Base-by-base conservation (phyloP, 1,140 invertebrate genomes). In the Hirudo medicinalis region DNA sequence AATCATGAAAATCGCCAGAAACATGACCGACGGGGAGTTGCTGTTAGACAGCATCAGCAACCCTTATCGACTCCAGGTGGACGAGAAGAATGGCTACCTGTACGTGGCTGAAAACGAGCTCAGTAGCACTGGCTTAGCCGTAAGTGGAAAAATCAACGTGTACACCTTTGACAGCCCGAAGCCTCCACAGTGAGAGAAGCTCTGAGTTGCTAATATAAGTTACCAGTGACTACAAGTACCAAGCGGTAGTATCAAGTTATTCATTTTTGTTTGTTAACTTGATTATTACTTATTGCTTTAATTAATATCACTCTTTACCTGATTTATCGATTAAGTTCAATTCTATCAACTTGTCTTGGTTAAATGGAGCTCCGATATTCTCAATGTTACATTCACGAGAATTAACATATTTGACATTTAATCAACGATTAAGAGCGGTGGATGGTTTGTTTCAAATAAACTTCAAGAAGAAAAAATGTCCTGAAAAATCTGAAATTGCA, bases 101-200 rank as follows among this genome's bases (percentile, higher is more conserved):
- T 63, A 63, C 57, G 57, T 63, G 13, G 57, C 57, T 15, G 57
- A 63, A 25, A 63, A 63, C 29, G 29, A 22, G 57, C 29, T 63
- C 4, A 15, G 29, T 22, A 32, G 22, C 29, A 19, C 57, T n/a
- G 22, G 22, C 4, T 63, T 25, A 25, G 57, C 57, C 11, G 19
- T 63, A 0, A 25, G 22, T 63, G 57, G 57, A 6, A 63, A 32
- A 63, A 15, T 63, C 29, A 63, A 25, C 22, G 57, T 32, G 11
- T 63, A 25, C 57, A 22, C 22, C 22, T 63, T 25, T 22, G 22
- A 63, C 22, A 20, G 17, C 1, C 29, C 29, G 1, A 15, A 25
- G 13, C 57, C 19, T 22, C 22, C 22, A 15, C 29, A 32, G 57
- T 63, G 57, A 32, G 20, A 25, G 9, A 57, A 3, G 54, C 2